Evolutionary conservation across 2,888 invertebrate genomes (phyloP), one percentile per base, ranked within the genome.

Genomic region (Stomorhina lunata): DNA sequence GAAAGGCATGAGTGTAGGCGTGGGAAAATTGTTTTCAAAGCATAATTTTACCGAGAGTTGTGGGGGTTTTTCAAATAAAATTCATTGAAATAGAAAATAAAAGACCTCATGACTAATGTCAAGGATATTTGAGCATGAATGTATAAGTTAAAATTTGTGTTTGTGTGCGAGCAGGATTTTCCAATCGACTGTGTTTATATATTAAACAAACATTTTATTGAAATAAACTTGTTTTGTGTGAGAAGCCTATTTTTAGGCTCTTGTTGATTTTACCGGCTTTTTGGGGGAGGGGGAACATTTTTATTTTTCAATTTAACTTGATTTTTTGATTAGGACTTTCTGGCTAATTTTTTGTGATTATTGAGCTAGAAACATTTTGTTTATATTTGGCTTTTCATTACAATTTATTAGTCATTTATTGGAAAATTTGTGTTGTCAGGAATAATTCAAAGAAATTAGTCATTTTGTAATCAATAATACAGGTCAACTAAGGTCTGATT

Each of bases 61-160:
- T n/a, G n/a, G n/a, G n/a, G 79, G 59, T 43, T 77, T 79, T 48
- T 76, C 59, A 59, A 57, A 32, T 75, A 66, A 76, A 43, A 50
- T 71, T 77, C 25, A 69, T 76, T 76, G 17, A 59, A 71, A 65
- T 84, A 68, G 34, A 80, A 71, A 61, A 66, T n/a, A 57, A 77
- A 84, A 87, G 84, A 85, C 81, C 84, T 86, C 86, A 86, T 88
- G 87, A 87, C 86, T 87, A 88, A 87, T 87, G 86, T 85, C 79
- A 84, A 82, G 84, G 85, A 80, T 84, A 77, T 69, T 57, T 59
- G 37, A 17, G 22, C 10, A 53, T 34, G 22, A 57, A 32, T 48
- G 0, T 15, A 29, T 55, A 7, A 15, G 69, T 55, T 1, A 50
- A 32, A 48, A 48, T 37, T 32, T 32, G 9, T 68, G 63, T 50